These are phyloP conservation scores for Cygnus olor DNA, from an alignment of 2,797 vertebrate species.

Conservation along the genomic window DNA sequence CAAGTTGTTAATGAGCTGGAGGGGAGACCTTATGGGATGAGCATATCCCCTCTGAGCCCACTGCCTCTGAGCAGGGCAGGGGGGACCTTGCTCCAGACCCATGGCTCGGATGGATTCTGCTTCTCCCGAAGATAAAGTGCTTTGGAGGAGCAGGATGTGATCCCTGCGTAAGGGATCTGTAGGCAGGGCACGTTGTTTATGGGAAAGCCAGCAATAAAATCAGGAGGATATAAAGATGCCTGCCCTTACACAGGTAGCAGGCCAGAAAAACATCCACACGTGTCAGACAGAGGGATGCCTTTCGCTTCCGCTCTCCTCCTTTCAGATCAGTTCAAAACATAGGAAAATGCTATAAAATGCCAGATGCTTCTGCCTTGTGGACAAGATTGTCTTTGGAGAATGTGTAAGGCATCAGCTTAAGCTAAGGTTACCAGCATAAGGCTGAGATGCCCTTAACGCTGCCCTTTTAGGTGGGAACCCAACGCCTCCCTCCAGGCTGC, in stretches of 20 bases:
- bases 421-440: background rate
- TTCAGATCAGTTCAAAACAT: background rate
- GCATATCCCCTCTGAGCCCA: background rate
- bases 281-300: background rate
- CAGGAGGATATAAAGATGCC: background rate
- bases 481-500: background rate
- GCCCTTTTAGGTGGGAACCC: background rate
- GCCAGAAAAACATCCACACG: background rate
- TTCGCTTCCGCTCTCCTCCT: background rate
- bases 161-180: background rate
- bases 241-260: background rate
- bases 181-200: background rate
- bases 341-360: slow-evolving; percentile 21
- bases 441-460: background rate
- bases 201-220: background rate
- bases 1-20: background rate
- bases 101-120: background rate
- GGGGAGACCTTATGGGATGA: background rate
- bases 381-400: background rate
- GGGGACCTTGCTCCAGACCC: background rate
- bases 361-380: background rate
- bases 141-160: background rate
- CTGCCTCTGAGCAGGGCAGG: background rate
- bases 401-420: background rate
- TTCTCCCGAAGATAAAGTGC: background rate